Evolutionary conservation across 2,888 invertebrate species (phyloP), one percentile per base, ranked within the genome.

Genomic region (Sesia apiformis): DNA sequence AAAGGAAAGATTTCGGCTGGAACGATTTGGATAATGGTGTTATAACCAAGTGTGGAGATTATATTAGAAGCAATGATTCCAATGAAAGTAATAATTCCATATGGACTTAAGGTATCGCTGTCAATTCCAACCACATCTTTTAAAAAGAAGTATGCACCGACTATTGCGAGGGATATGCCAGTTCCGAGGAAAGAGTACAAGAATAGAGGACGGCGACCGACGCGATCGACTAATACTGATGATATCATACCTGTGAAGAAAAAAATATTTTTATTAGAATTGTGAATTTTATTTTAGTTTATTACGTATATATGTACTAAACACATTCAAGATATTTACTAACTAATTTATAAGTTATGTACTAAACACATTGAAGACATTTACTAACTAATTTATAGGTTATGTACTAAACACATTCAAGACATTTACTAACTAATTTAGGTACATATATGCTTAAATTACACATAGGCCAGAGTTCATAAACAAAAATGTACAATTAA

Each of bases 1-100:
- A 91, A 76, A 0, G 92, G 90, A 57, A 91, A 92, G 5, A 91
- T 71, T 67, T 92, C 92, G 0, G 90, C 90, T 23, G 90, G 77
- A 56, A 91, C 80, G 56, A 87, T 73, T 53, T 81, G 83, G 0
- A 82, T 72, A n/a, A 91, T 62, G 0, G 91, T 89, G 52, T 85
- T 86, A 51, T 87, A 80, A 0, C 92, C 92, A 39, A 85, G 38
- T 6, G 72, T 72, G 0, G 79, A 69, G 1, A 77, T 62, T 0
- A 82, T 65, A 6, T 67, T 72, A 0, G 74, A 69, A 2, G 70
- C 4, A 4, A 80, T 67, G n/a, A 91, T 76, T 0, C 90, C 89
- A 3, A 84, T 70, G 8, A 90, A 84, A 0, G 80, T 75, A 0
- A 91, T 56, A 63, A 76, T 62, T 66, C 81, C 60, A 74, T 72